These are phyloP conservation scores for Semnornis frantzii DNA, from an alignment of 2,113 vertebrate genomes.

Conservation along the genomic window DNA sequence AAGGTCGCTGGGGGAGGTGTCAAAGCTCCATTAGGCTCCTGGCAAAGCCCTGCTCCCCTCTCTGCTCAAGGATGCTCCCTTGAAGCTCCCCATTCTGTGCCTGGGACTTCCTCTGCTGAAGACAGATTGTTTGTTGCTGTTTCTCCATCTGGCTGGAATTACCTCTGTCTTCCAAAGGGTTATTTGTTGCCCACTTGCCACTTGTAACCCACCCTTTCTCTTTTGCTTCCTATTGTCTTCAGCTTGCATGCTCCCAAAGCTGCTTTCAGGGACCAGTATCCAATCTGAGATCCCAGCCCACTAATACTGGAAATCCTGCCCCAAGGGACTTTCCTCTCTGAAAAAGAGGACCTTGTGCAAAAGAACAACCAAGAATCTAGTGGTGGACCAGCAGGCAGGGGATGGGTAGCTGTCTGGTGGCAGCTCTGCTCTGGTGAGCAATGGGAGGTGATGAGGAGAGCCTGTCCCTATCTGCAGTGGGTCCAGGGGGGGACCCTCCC, in stretches of 20 bases:
- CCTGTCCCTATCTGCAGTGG: accelerated
- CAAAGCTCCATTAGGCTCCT: not conserved
- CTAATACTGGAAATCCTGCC: not conserved
- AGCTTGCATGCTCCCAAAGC: not conserved
- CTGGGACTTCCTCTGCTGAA: not conserved
- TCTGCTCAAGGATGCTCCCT: not conserved
- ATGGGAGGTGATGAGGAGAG: not conserved
- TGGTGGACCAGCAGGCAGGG: not conserved
- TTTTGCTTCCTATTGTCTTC: not conserved
- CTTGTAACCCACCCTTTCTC: not conserved
- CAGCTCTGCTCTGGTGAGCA: not conserved
- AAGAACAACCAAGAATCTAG: not conserved
- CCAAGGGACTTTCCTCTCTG: not conserved
- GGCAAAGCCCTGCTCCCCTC: not conserved
- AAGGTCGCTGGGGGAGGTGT: not conserved
- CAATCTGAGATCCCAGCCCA: not conserved
- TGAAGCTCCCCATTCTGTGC: not conserved
- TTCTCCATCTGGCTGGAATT: slow-evolving; percentile 50
- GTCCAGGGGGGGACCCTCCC: not conserved
- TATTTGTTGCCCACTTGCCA: not conserved
- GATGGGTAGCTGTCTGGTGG: accelerated
- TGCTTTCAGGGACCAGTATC: accelerated
- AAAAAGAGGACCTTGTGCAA: not conserved
- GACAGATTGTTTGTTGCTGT: slow-evolving; percentile 43
- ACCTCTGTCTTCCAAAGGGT: not conserved